phyloP scores from a whole-genome alignment of 2,888 invertebrate species.

The Oegoconia quadripuncta region DNA sequence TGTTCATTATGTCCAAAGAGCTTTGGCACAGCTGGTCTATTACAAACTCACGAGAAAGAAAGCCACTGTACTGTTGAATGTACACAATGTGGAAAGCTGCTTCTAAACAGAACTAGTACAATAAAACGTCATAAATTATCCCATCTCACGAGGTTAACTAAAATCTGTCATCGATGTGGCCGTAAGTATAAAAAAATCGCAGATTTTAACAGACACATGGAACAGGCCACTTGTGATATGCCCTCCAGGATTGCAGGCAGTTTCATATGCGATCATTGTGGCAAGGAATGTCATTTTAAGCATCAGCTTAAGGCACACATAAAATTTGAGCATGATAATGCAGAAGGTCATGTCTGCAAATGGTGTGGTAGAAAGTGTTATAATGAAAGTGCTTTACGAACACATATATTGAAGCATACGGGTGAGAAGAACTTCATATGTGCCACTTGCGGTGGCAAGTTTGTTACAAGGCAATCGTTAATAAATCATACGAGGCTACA shows the following conservation, averaged over 20 bases:
- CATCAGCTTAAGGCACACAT: constrained; percentile 10
- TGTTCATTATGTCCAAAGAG: constrained; percentile 8
- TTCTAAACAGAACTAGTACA: constrained; percentile 10
- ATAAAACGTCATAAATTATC: constrained; percentile 8
- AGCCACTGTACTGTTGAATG: constrained; percentile 8
- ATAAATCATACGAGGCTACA: constrained; percentile 10
- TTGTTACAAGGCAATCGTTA: constrained; percentile 12
- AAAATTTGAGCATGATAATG: constrained; percentile 5
- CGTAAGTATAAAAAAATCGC: constrained; percentile 7
- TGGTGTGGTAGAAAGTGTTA: constrained; percentile 13
- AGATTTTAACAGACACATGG: constrained; percentile 9
- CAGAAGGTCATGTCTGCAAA: constrained; percentile 7
- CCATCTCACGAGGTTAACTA: neutral
- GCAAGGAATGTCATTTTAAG: constrained; percentile 6
- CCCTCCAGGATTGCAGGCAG: constrained; percentile 4
- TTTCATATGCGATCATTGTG: constrained; percentile 7
- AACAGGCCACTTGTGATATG: constrained; percentile 5
- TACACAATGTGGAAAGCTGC: constrained; percentile 5
- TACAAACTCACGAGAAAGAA: constrained; percentile 6
- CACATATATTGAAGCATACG: constrained; percentile 12
- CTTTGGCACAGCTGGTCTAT: constrained; percentile 12
- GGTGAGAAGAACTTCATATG: constrained; percentile 10
- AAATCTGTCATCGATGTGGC: constrained; percentile 9
- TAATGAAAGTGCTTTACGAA: constrained; percentile 7
- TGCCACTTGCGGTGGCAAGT: constrained; percentile 9